phyloP scores from a whole-genome alignment of 1,140 invertebrate species.

The Bombus turneri region DNA sequence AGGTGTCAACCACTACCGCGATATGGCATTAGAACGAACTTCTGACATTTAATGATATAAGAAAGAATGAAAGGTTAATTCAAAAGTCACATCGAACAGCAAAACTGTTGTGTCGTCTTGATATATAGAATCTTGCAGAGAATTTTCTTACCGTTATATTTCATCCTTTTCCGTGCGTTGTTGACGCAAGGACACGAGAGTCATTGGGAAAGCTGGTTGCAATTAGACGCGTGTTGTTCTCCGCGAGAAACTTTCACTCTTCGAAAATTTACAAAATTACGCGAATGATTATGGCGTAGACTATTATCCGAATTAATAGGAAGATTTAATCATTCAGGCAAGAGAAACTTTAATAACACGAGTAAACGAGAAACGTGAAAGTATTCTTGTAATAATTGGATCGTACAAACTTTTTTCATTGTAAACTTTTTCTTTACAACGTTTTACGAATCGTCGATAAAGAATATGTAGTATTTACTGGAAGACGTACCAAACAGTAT shows the following conservation, averaged over 20 bases:
- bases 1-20: constrained; percentile 4
- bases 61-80: constrained; percentile 28
- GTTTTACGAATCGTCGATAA: neutral
- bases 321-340: neutral
- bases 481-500: neutral
- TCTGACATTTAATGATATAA: constrained; percentile 49
- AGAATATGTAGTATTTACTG: neutral
- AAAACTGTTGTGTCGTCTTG: neutral
- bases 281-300: neutral
- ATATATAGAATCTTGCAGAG: neutral
- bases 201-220: constrained; percentile 14
- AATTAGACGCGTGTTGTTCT: neutral
- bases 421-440: no score
- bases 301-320: neutral
- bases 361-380: neutral
- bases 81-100: neutral
- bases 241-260: neutral
- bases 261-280: constrained; percentile 20
- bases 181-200: neutral
- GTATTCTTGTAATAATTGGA: neutral
- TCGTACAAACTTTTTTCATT: neutral
- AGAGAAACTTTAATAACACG: neutral
- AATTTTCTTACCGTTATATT: neutral
- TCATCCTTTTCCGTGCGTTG: neutral
- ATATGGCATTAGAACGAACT: neutral